Evolutionary conservation across 2,888 invertebrate species (phyloP), one percentile per base, ranked within the genome.

Genomic region (Meteorus cinctellus): DNA sequence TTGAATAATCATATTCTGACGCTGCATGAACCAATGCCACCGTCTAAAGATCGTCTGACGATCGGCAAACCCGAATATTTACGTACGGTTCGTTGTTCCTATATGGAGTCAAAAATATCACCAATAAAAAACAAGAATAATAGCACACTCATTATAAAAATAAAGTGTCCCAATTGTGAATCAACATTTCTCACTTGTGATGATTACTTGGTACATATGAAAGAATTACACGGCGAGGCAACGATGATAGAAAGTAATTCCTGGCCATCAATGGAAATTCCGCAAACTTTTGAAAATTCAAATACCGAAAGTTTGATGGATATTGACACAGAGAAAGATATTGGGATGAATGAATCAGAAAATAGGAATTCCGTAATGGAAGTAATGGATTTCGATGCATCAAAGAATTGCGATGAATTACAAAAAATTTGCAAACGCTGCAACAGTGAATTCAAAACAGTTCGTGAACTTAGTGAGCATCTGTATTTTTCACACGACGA

Each of bases 401-500:
- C 19, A 4, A 19, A 55, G n/a, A 55, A 19, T 19, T 19, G 4
- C 1, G 19, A 60, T 16, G 41, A 60, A 29, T 27, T 70, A 12
- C 70, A 63, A 31, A 72, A 63, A 8, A 72, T 63, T 45, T 72
- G 72, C 34, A 62, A 63, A 10, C 19, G 48, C 3, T 72, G 72
- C 41, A 48, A 63, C 4, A 27, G 29, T 29, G 63, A 45, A 63
- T 72, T 72, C 48, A n/a, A 48, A 19, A 29, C 72, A 8, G 19
- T 72, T 14, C 62, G 48, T n/a, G 72, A 65, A 34, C 45, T 79
- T 29, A 79, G 78, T 69, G 79, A 79, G 31, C 80, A 81, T 66
- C 72, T 79, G 29, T 79, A 79, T 36, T 78, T 77, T 59, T 65
- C 76, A 4, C 80, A 79, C 48, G 79, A 79, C 45, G 77, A 78